Evolutionary conservation across 2,113 vertebrate genomes (phyloP).

Genomic region (Pelusios castaneus): DNA sequence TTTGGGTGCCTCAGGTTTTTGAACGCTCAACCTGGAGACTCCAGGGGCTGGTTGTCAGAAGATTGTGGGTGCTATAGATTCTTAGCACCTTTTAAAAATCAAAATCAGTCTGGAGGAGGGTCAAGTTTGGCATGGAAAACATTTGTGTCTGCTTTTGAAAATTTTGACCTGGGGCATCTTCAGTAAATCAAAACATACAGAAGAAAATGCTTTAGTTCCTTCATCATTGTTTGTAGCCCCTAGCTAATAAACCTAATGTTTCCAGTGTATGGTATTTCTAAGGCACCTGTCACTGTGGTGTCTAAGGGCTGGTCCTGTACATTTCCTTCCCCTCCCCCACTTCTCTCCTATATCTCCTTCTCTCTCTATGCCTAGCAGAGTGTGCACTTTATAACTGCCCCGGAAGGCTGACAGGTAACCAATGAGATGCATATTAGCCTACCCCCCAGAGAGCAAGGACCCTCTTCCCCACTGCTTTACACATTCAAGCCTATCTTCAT

Average conservation of each 20-base stretch:
- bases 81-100: constrained; percentile 33
- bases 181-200: not conserved
- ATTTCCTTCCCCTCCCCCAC: not conserved
- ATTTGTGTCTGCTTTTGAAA: not conserved
- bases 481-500: not conserved
- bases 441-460: not conserved
- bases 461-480: not conserved
- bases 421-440: constrained; percentile 60
- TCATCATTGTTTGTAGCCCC: not conserved
- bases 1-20: not conserved
- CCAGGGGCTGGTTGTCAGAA: no score
- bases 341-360: not conserved
- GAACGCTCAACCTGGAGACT: not conserved
- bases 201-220: not conserved
- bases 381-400: constrained; percentile 33
- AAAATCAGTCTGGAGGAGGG: constrained; percentile 40
- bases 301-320: not conserved
- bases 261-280: not conserved
- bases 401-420: constrained; percentile 68
- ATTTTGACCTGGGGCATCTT: not conserved
- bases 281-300: not conserved
- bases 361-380: not conserved
- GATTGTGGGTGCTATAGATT: constrained; percentile 16
- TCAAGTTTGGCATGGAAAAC: not conserved
- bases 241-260: not conserved